Percentiles rank a stretch among this genome's conserved stretches.
phyloP scores from a whole-genome alignment of 2,113 vertebrate genomes.

The Hypanus sabinus region DNA sequence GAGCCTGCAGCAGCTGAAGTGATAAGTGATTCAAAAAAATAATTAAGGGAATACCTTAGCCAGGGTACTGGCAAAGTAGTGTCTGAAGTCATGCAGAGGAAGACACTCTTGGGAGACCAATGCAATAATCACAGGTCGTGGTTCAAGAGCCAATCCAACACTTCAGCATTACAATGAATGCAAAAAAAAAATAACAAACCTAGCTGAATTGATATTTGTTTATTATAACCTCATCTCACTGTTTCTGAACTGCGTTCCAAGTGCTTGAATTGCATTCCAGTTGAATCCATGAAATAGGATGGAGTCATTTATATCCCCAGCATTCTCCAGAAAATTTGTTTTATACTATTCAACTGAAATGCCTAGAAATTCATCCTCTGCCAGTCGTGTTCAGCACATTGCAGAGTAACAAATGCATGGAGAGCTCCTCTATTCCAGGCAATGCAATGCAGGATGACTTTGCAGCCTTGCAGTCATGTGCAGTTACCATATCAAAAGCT shows the following conservation, averaged over 20 bases:
- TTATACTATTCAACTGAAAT: neutral
- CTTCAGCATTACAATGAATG: neutral
- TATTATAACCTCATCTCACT: no score
- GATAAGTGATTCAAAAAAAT: neutral
- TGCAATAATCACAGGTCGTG: neutral
- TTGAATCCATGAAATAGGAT: neutral
- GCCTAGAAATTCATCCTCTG: no score
- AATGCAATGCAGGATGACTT: neutral
- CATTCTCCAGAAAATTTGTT: neutral
- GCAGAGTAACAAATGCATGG: no score
- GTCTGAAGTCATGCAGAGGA: neutral
- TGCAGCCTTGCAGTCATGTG: neutral
- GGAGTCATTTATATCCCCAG: neutral
- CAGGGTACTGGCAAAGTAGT: neutral
- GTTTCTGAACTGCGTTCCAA: neutral
- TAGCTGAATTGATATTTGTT: neutral
- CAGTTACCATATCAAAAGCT: neutral
- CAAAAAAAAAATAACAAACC: neutral
- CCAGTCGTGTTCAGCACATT: no score
- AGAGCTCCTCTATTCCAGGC: neutral
- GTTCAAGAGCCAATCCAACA: neutral
- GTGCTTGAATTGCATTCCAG: slow-evolving; percentile 9
- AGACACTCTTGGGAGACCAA: neutral
- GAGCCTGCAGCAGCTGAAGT: neutral
- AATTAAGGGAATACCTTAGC: neutral